These are phyloP conservation scores for Ormia ochracea DNA, from an alignment of 2,888 invertebrate genomes.

Conservation along the genomic window DNA sequence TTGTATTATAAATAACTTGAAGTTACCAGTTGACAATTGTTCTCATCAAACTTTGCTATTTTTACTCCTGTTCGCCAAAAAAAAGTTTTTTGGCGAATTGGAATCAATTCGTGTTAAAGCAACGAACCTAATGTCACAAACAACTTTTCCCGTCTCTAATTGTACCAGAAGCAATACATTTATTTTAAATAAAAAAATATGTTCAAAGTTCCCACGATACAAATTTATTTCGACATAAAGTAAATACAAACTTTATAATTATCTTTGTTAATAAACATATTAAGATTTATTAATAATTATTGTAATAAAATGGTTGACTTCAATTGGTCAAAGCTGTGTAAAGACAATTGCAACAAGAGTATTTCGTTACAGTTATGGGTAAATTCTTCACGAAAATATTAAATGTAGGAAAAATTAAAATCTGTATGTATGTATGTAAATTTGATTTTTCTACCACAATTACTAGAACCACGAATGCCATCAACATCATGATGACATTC, in stretches of 20 bases:
- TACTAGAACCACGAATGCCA: no score
- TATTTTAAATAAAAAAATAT: neutral
- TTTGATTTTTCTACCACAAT: no score
- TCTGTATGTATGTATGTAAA: no score
- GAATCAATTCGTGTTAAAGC: no score
- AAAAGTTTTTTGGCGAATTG: no score
- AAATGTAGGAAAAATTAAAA: no score
- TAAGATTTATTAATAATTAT: conserved; percentile 27
- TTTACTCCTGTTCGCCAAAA: neutral
- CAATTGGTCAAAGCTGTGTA: neutral
- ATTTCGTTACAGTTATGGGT: no score
- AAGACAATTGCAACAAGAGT: no score
- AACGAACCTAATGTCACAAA: no score
- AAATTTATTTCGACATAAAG: conserved; percentile 45
- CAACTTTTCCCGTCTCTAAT: no score
- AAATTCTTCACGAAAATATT: no score
- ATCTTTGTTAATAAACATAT: conserved; percentile 24
- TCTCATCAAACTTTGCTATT: conserved; percentile 1
- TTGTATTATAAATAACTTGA: neutral
- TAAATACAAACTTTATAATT: conserved; percentile 27
- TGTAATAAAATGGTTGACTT: neutral
- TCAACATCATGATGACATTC: no score
- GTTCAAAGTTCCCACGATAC: conserved; percentile 60
- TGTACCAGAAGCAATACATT: neutral
- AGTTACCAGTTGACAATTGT: neutral